Conservation (phyloP, 2,113 vertebrate species). For the Smithornis capensis region DNA sequence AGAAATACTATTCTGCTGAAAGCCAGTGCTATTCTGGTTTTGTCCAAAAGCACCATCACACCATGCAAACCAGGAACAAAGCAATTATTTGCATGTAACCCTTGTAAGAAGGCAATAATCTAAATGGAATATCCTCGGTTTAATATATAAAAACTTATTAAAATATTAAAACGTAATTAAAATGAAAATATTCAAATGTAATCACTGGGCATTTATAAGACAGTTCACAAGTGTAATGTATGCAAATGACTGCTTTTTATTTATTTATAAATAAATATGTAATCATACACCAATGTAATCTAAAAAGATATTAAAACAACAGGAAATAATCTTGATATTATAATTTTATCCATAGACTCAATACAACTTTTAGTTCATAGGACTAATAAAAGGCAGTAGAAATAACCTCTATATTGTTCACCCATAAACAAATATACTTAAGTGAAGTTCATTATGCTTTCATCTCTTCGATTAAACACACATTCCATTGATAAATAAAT, state of each 20-base stretch:
- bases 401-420: background rate
- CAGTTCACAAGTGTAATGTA: background rate
- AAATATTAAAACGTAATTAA: slow-evolving; percentile 17
- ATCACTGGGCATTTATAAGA: background rate
- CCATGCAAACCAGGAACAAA: background rate
- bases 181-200: background rate
- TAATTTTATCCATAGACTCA: background rate
- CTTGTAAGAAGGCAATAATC: background rate
- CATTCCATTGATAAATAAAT: background rate
- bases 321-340: background rate
- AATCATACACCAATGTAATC: background rate
- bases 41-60: background rate
- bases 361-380: background rate
- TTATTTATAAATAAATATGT: slow-evolving; percentile 6
- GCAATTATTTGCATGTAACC: background rate
- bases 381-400: background rate
- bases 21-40: background rate
- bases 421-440: background rate
- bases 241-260: background rate
- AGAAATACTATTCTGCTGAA: background rate
- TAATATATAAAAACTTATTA: background rate
- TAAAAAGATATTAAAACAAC: background rate
- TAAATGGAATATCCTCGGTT: background rate
- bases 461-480: background rate
- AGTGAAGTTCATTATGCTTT: background rate